Evolutionary conservation across 2,113 vertebrate species (phyloP).

Genomic region (Corvus hawaiiensis): DNA sequence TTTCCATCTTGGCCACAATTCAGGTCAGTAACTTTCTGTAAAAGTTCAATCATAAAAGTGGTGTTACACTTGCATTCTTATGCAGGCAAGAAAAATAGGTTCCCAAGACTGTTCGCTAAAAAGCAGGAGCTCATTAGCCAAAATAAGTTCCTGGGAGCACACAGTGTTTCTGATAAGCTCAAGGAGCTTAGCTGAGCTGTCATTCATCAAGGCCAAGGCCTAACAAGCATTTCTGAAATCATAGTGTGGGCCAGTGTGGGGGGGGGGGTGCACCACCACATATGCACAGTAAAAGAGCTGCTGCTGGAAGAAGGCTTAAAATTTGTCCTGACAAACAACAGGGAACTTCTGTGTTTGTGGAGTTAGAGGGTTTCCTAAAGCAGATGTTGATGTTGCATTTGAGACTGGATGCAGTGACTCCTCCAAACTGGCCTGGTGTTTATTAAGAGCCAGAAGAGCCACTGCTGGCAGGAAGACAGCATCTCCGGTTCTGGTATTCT

Average conservation of each 20-base stretch:
- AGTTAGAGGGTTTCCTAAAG: not conserved
- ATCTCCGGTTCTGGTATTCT: not conserved
- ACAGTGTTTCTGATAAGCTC: not conserved
- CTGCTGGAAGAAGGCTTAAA: not conserved
- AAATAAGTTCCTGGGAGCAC: not conserved
- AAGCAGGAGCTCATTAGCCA: not conserved
- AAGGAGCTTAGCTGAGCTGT: not conserved
- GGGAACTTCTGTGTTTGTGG: not conserved
- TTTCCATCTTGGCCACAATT: not conserved
- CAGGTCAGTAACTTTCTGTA: not conserved
- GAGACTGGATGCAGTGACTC: not conserved
- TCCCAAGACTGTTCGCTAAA: not conserved
- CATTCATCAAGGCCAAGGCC: not conserved
- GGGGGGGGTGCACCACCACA: not conserved
- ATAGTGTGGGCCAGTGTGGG: not conserved
- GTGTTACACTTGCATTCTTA: not conserved
- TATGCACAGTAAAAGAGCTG: not conserved
- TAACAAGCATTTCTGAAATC: not conserved
- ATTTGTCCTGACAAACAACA: not conserved
- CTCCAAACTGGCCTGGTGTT: not conserved
- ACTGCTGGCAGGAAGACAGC: not conserved
- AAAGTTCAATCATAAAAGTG: not conserved
- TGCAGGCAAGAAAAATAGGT: not conserved
- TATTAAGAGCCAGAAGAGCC: not conserved
- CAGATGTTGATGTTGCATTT: not conserved